Base-by-base conservation (phyloP, 2,797 vertebrate species). In the Echiichthys vipera region DNA sequence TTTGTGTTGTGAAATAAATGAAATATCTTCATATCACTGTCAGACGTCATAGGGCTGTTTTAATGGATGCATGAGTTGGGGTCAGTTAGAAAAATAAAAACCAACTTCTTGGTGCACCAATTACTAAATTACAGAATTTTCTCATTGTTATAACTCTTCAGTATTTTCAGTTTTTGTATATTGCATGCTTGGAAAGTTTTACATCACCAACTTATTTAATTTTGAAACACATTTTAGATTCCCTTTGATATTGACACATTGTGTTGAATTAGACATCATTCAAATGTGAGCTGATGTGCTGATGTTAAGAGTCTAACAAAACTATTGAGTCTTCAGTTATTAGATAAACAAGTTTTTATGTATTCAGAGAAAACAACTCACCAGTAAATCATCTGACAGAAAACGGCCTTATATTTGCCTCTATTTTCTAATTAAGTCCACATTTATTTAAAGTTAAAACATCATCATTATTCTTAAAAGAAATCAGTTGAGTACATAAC, bases 1-100 rank as follows among this genome's bases (percentile, higher is more conserved):
- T 72, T 76, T 84, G 59, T 53, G 51, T 76, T 80, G 32, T 50
- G n/a, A n/a, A n/a, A n/a, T 75, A 51, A 59, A 57, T 74, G 7
- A 80, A 56, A 80, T 68, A 57, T 77, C 22, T 70, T 58, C 14
- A 69, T 55, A 40, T 68, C 37, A n/a, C 17, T 18, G 2, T 64
- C 30, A 32, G 39, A 4, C 15, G 1, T 39, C 27, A 36, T 36
- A 13, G 2, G 27, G 20, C 14, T 45, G 2, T 36, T 18, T 0
- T 36, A 32, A 58, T 8, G 2, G 29, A 45, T 29, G n/a, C 27
- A 45, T 2, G 7, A 51, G 18, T 20, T 7, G 4, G 5, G 3
- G 3, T 20, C 17, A 62, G 49, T 34, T 43, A 53, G 12, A 20
- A 65, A 45, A 50, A 54, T 4, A 3, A 27, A 68, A 65, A 51